A percentile compares a stretch with the other conserved stretches of the same genome.
Evolutionary conservation across 2,888 invertebrate genomes (phyloP).

Genomic region (Trypoxylon attenuatum): DNA sequence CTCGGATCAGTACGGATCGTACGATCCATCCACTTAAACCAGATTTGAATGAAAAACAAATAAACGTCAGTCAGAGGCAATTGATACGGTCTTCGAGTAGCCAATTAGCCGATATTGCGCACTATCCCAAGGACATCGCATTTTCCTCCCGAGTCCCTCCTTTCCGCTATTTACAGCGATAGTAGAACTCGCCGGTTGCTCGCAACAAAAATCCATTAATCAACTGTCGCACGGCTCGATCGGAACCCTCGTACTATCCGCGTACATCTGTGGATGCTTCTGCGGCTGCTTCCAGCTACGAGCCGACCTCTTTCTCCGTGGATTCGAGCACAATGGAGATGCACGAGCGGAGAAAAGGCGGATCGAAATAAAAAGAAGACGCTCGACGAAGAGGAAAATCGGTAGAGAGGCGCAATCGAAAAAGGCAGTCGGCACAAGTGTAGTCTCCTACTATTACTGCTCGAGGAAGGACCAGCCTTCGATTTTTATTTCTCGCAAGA

Average conservation of each 20-base stretch:
- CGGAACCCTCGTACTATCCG: conserved; percentile 26
- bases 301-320: too few species aligned
- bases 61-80: neutral
- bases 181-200: conserved; percentile 39
- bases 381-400: conserved; percentile 3
- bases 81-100: neutral
- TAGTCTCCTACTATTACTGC: too few species aligned
- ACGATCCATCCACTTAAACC: too few species aligned
- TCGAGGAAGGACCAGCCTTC: too few species aligned
- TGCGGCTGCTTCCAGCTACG: too few species aligned
- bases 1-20: too few species aligned
- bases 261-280: neutral
- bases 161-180: conserved; percentile 6
- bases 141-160: conserved; percentile 2
- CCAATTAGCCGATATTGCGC: neutral
- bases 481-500: neutral
- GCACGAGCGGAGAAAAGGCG: neutral
- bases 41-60: neutral
- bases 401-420: conserved; percentile 20
- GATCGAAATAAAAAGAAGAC: conserved; percentile 47
- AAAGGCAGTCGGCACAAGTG: conserved; percentile 1
- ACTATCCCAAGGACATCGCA: neutral
- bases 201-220: conserved; percentile 65
- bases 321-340: too few species aligned
- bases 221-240: conserved; percentile 40